Base-by-base conservation (phyloP, 2,113 vertebrate species). In the Sinocyclocheilus anshuiensis region DNA sequence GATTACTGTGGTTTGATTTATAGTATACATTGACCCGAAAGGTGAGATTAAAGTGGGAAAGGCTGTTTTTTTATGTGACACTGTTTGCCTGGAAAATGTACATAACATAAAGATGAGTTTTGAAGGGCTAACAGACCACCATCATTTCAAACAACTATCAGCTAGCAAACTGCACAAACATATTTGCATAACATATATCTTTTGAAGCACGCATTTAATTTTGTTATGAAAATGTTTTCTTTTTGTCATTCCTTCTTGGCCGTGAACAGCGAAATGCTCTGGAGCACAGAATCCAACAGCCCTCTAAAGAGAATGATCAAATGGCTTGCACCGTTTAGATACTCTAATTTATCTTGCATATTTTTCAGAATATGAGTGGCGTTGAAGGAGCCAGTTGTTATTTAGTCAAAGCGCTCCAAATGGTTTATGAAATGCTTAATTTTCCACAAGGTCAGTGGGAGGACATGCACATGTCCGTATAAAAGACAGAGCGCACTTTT, bases 381-480 rank as follows among this genome's bases (percentile, higher is more conserved):
- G 11, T 55, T 1, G 24, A 76, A 45, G 42, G n/a, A 53, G 61
- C 16, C 53, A 26, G 50, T 65, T 29, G 16, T 33, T 69, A 33
- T 85, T 85, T 87, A 72, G 53, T 82, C 59, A 77, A n/a, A 88
- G 48, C 24, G 13, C 61, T 61, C 61, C 65, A 78, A 83, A 71
- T 57, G 39, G 59, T 42, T 82, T 83, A 87, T 88, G 77, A 89
- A 88, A 81, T 53, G 81, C 84, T 87, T 88, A 84, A 91, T 89
- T 87, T 61, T 84, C 50, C 61, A 42, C 79, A 91, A 90, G 89
- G 90, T 90, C 88, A 87, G 77, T 45, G 63, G 61, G 55, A 86
- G 74, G 36, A 84, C 18, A 29, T 4, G 15, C 22, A 77, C 48
- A 77, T 18, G 39, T 15, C 20, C 24, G 48, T 29, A 69, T 50